Conservation (phyloP, 2,113 vertebrate genomes). For the Globicephala melas region DNA sequence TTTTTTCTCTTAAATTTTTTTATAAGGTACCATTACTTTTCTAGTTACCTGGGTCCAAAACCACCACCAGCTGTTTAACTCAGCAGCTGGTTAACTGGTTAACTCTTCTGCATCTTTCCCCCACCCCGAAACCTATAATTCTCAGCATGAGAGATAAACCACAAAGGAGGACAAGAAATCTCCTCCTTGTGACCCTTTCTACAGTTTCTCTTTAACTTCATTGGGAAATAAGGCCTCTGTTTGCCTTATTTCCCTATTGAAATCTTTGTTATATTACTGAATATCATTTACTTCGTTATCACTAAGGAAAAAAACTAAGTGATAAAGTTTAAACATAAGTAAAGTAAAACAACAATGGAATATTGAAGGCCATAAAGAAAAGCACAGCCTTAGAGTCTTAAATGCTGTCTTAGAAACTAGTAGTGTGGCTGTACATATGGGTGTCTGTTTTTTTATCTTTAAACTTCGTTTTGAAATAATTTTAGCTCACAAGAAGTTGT, state of each 20-base stretch:
- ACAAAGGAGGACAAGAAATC: neutral
- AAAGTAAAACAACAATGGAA: neutral
- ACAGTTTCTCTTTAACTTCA: neutral
- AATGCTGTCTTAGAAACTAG: neutral
- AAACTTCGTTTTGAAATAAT: slow-evolving; percentile 3
- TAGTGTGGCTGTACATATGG: neutral
- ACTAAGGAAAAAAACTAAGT: neutral
- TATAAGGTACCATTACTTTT: neutral
- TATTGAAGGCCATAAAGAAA: neutral
- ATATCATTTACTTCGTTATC: neutral
- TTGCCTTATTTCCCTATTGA: neutral
- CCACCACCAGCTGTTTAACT: neutral
- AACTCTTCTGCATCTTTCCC: neutral
- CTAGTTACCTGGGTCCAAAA: neutral
- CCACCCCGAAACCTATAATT: neutral
- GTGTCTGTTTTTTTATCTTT: neutral
- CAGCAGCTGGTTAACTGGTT: neutral
- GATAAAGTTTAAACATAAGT: neutral
- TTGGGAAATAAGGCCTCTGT: neutral
- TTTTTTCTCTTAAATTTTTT: neutral
- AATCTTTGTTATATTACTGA: neutral
- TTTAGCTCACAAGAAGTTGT: neutral
- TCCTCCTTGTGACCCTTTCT: neutral
- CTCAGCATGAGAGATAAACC: neutral
- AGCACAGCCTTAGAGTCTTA: neutral